Evolutionary conservation across 2,888 invertebrate genomes (phyloP), one percentile per base, ranked within the genome.

Genomic region (Andrena camellia): DNA sequence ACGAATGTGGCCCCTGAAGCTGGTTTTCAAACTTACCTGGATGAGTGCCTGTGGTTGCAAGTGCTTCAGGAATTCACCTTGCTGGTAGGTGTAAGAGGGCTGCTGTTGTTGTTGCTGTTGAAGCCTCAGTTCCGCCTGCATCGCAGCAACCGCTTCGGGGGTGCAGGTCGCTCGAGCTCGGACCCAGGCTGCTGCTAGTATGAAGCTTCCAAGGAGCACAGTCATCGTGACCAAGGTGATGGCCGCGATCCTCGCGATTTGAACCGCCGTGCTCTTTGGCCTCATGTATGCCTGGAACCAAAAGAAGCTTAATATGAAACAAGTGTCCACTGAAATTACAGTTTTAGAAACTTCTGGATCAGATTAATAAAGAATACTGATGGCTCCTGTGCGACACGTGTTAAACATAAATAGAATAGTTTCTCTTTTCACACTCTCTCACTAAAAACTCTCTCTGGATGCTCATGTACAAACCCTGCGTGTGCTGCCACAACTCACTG

Each of bases 171-270:
- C 96, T 84, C 97, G 96, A 54, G 97, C 97, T 85, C 97, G 96
- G 74, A 98, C 96, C 95, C 97, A 98, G 90, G 97, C 97, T 29
- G 97, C 96, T 70, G 97, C 97, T 92, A 98, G 95, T 91, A 98
- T 96, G 94, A 97, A 98, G 82, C 97, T 95, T 85, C 98, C 98
- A 91, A 98, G 94, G 87, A 98, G 96, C 90, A 98, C 96, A 50
- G 97, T 96, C 78, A 97, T 97, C 0, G 96, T 96, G 88, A 98
- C 96, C 89, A 98, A 96, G 83, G 98, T 98, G 87, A 97, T 95
- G 63, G 97, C 98, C 23, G 97, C 97, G 92, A 98, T 97, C 94
- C 97, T 96, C 35, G 98, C 97, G 84, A 98, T 97, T 95, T 98
- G 98, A 83, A 98, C 97, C 69, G 98, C 96, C 63, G 97, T 96